Evolutionary conservation across 2,797 vertebrate genomes (phyloP), one percentile per base, ranked within the genome.

Genomic region (Acanthornis magna): DNA sequence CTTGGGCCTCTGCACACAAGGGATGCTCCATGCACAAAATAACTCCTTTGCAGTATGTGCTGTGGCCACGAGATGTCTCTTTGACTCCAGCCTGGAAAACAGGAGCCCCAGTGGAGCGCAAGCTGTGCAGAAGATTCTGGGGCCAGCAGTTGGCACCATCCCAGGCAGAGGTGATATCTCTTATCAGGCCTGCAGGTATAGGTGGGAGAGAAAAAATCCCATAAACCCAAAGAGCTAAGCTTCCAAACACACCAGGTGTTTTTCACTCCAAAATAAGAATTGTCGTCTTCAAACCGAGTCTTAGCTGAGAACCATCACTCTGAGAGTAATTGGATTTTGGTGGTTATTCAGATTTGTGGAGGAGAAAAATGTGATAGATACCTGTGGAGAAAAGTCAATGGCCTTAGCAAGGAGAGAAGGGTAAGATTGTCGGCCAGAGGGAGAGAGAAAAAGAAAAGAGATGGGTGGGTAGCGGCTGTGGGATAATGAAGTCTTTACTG

Each of bases 1-100:
- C 88, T 62, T 60, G 48, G 30, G 36, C 30, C 67, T 72, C 7
- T 11, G 42, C 13, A 6, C 9, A 3, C 23, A 1, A 19, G 16
- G 6, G 26, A 14, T 32, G 29, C 9, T 73, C 63, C 17, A 2
- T 0, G 6, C 55, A 12, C 55, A 6, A 34, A 73, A 5, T 7
- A 65, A 29, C 47, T 88, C 22, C 25, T 93, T 60, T 97, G 93
- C 92, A 96, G 87, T 97, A 85, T 72, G 3, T 51, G 47, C 47
- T 54, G 26, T 4, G 95, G 78, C 96, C 96, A 94, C 96, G 72
- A 96, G 95, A 96, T 96, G 95, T 97, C 95, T 93, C 95, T 89
- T 75, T 2, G 55, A 22, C 58, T 95, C 68, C 68, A 81, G 65
- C 25, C 68, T 45, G 47, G 10, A 19, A 27, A 91, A 32, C 7